Evolutionary conservation across 1,140 invertebrate species (phyloP).

Genomic region (Saccostrea glomerata): DNA sequence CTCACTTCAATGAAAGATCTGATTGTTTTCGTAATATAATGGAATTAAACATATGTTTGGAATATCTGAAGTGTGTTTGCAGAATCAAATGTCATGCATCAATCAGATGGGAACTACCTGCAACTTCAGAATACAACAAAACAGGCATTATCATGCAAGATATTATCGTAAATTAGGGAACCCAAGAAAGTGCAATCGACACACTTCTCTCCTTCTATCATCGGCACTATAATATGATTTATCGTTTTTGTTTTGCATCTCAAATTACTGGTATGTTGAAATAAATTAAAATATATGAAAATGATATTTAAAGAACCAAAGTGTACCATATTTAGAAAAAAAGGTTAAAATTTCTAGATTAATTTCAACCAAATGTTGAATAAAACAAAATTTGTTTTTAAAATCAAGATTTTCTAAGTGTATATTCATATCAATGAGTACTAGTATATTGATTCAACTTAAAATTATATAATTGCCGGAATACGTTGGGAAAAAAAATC

Average conservation of each 20-base stretch:
- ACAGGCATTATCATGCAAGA: background rate
- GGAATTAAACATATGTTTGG: slow-evolving; percentile 8
- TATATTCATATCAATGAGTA: too few species aligned
- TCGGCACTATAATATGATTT: background rate
- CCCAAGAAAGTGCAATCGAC: background rate
- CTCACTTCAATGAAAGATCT: background rate
- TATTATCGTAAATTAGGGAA: background rate
- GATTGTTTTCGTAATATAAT: background rate
- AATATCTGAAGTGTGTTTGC: background rate
- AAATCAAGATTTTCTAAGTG: too few species aligned
- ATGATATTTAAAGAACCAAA: background rate
- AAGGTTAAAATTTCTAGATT: too few species aligned
- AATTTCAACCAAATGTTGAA: too few species aligned
- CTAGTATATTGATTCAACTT: too few species aligned
- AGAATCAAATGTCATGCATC: background rate
- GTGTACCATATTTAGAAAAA: too few species aligned
- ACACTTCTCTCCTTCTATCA: background rate
- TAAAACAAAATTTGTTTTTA: too few species aligned
- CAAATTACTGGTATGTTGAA: background rate
- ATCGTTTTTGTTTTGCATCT: background rate
- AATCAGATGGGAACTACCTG: background rate
- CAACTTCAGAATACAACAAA: background rate
- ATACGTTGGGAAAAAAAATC: too few species aligned
- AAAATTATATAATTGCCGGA: too few species aligned
- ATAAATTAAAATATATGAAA: background rate